Percentiles rank a stretch among this genome's conserved stretches.
phyloP scores from a whole-genome alignment of 2,113 vertebrate genomes.

The Cryptomyrus ogoouensis region DNA sequence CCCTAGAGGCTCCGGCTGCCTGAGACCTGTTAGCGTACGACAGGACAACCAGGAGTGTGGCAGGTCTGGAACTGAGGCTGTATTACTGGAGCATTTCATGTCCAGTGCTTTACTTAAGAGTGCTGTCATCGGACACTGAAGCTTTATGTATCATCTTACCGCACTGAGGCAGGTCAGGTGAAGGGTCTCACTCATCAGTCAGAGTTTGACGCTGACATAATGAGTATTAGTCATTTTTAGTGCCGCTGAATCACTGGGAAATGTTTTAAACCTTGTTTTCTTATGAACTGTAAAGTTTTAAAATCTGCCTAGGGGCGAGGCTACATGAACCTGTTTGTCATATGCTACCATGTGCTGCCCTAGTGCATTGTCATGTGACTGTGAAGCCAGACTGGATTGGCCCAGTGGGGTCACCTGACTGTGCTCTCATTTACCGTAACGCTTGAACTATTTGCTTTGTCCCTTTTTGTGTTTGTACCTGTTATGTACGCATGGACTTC shows the following conservation, averaged over 20 bases:
- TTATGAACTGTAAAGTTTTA: background rate
- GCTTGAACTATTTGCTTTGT: background rate
- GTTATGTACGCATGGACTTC: background rate
- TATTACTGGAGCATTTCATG: background rate
- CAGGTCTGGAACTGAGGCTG: background rate
- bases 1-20: background rate
- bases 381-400: background rate
- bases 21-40: background rate
- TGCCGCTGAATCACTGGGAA: background rate
- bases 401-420: background rate
- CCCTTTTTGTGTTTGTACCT: background rate
- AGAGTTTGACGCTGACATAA: background rate
- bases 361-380: background rate
- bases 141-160: background rate
- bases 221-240: background rate
- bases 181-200: background rate
- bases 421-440: background rate
- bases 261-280: background rate
- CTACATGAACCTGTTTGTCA: conserved; percentile 25
- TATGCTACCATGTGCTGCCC: background rate
- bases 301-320: background rate
- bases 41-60: background rate
- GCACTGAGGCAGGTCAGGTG: background rate
- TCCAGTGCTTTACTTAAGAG: background rate
- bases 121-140: background rate